A percentile compares a stretch with the other conserved stretches of the same genome.
Evolutionary conservation across 2,888 invertebrate species (phyloP).

Genomic region (Gisinianus flammeolus): DNA sequence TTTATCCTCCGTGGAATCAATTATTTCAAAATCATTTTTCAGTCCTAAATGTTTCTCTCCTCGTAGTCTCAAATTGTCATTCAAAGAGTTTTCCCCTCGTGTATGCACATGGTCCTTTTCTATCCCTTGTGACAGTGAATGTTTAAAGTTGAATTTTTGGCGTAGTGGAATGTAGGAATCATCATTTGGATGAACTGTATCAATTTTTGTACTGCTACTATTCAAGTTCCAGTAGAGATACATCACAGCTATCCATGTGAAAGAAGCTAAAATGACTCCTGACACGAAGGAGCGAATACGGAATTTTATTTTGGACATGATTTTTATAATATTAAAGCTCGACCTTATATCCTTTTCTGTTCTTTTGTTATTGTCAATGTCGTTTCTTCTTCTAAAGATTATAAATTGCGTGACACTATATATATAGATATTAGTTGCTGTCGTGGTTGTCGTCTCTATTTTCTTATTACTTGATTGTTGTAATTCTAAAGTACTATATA

Average conservation of each 20-base stretch:
- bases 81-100: no score
- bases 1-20: not conserved
- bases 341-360: not conserved
- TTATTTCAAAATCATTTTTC: not conserved
- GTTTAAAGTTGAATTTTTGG: constrained; percentile 16
- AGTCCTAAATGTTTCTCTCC: constrained; percentile 16
- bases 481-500: no score
- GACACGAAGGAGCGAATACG: constrained; percentile 70
- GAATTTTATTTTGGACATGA: constrained; percentile 32
- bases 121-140: not conserved
- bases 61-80: no score
- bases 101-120: not conserved
- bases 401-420: no score
- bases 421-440: no score
- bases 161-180: constrained; percentile 39
- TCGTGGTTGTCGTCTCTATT: no score
- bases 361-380: no score
- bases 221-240: constrained; percentile 67
- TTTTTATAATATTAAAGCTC: not conserved
- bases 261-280: constrained; percentile 75
- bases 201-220: not conserved
- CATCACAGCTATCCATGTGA: constrained; percentile 75
- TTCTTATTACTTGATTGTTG: no score
- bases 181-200: not conserved
- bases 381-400: no score